phyloP scores from a whole-genome alignment of 92 coral and sea anemone genomes.

The Actinostola sp. region DNA sequence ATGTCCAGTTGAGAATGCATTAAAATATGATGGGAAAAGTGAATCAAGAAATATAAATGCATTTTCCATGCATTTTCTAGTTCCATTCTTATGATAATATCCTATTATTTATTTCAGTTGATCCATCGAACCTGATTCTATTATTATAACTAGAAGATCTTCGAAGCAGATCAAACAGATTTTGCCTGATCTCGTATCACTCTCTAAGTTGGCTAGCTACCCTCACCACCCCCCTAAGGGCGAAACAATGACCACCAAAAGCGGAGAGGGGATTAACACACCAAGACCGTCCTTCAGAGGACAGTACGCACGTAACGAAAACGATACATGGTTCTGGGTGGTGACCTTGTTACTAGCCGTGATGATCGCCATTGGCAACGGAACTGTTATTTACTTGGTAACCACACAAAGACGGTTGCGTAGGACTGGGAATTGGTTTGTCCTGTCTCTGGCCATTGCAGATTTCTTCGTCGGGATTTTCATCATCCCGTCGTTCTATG shows the following conservation, averaged over 20 bases:
- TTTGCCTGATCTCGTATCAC: no score
- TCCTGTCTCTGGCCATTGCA: conserved; percentile 38
- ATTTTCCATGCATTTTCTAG: no score
- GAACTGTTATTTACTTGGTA: conserved; percentile 35
- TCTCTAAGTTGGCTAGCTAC: no score
- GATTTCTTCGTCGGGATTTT: conserved; percentile 39
- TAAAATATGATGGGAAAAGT: no score
- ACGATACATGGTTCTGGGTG: conserved; percentile 17
- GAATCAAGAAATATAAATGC: no score
- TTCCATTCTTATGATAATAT: no score
- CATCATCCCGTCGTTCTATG: conserved; percentile 30
- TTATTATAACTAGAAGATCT: no score
- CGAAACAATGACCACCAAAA: background rate
- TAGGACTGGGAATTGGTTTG: conserved; percentile 43
- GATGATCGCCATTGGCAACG: conserved; percentile 31
- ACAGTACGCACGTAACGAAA: background rate
- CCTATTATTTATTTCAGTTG: no score
- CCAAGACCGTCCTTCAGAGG: background rate
- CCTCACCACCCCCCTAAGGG: no score
- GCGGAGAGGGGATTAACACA: background rate
- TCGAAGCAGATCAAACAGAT: no score
- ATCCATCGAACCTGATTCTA: no score
- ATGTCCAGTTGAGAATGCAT: no score
- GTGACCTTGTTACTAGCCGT: background rate
- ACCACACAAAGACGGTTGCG: conserved; percentile 18